Percentiles rank a stretch among this genome's conserved stretches.
Evolutionary conservation across 1,140 invertebrate species (phyloP).

Genomic region (Zaprionus africanus): DNA sequence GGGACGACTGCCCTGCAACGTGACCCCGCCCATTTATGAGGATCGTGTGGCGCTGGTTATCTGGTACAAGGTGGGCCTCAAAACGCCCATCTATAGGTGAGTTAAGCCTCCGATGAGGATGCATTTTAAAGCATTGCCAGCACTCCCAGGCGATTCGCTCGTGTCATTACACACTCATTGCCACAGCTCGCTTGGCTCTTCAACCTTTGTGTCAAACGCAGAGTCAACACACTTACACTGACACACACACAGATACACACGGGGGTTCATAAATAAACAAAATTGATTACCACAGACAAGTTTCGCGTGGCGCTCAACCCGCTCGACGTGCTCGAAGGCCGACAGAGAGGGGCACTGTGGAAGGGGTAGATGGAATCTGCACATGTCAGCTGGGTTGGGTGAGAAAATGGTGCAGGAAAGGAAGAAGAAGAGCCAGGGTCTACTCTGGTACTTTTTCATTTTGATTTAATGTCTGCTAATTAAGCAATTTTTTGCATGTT

Average conservation of each 20-base stretch:
- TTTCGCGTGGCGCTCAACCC: constrained; percentile 73
- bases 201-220: constrained; percentile 67
- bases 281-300: constrained; percentile 80
- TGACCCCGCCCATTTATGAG: constrained; percentile 89
- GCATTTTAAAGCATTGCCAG: background rate
- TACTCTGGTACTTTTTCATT: constrained; percentile 65
- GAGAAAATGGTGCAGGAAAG: background rate
- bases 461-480: constrained; percentile 81
- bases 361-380: constrained; percentile 49
- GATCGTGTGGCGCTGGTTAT: constrained; percentile 93
- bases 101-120: constrained; percentile 38
- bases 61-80: constrained; percentile 92
- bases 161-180: constrained; percentile 23
- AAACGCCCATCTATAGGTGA: constrained; percentile 93
- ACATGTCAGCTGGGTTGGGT: constrained; percentile 66
- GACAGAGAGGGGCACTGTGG: constrained; percentile 9
- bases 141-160: background rate
- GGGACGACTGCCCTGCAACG: constrained; percentile 92
- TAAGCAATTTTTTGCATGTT: constrained; percentile 68
- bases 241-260: constrained; percentile 38
- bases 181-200: constrained; percentile 20
- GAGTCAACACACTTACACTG: constrained; percentile 29
- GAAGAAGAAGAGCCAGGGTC: background rate
- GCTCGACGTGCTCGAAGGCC: constrained; percentile 37
- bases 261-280: constrained; percentile 75